Evolutionary conservation across 2,888 invertebrate species (phyloP).

Genomic region (Drosophila nigricruria): DNA sequence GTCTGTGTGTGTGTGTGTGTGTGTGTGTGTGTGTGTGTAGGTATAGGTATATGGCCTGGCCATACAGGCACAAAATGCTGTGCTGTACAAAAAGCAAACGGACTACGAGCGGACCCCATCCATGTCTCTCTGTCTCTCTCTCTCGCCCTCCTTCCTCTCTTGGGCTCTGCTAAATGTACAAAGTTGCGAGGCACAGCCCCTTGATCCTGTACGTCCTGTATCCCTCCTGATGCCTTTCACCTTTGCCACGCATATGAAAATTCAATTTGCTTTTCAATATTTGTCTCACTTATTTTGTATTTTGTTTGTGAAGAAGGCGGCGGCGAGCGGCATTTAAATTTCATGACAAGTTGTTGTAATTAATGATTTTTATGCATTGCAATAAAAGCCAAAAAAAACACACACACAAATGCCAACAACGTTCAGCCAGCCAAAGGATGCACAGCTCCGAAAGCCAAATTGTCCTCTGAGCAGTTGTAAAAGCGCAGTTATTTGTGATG

Average conservation of each 20-base stretch:
- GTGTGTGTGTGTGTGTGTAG: not conserved
- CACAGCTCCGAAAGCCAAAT: slow-evolving; percentile 18
- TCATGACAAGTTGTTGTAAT: slow-evolving; percentile 78
- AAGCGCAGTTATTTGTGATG: slow-evolving; percentile 35
- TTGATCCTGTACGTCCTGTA: not conserved
- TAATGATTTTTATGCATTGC: slow-evolving; percentile 76
- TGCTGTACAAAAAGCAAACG: slow-evolving; percentile 54
- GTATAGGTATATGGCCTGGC: slow-evolving; percentile 8
- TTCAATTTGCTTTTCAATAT: slow-evolving; percentile 79
- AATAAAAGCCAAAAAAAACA: slow-evolving; percentile 67
- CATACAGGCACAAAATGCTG: slow-evolving; percentile 64
- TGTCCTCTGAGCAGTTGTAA: slow-evolving; percentile 36
- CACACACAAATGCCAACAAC: slow-evolving; percentile 24
- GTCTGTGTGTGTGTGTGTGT: slow-evolving; percentile 17
- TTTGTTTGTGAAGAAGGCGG: slow-evolving; percentile 31
- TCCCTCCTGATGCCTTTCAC: slow-evolving; percentile 32
- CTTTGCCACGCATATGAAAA: slow-evolving; percentile 73
- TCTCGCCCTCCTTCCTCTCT: not conserved
- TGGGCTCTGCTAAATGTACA: slow-evolving; percentile 39
- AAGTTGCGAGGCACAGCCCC: slow-evolving; percentile 39
- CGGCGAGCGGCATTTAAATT: slow-evolving; percentile 69
- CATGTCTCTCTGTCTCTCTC: not conserved
- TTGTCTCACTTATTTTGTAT: slow-evolving; percentile 67
- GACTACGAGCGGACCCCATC: slow-evolving; percentile 16
- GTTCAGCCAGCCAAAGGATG: slow-evolving; percentile 14